Evolutionary conservation across 2,888 invertebrate genomes (phyloP).

Genomic region (Drosophila meridiana): DNA sequence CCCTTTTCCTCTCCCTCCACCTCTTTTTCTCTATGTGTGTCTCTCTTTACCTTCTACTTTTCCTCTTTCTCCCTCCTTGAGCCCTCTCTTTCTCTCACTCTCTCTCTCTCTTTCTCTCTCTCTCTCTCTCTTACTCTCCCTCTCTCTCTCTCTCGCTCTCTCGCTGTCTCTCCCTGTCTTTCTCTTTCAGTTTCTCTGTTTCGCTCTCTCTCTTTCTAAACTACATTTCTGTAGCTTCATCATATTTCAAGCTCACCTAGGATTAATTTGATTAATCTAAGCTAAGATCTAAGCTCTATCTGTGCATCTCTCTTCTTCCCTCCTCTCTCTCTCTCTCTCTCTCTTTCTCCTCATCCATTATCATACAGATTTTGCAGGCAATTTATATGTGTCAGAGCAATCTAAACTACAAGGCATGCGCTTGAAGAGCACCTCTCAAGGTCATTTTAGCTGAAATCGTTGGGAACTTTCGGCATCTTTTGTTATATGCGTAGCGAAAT

Average conservation of each 20-base stretch:
- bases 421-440: constrained; percentile 22
- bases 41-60: no score
- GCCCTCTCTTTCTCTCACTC: background rate
- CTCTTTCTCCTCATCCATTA: background rate
- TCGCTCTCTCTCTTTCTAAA: background rate
- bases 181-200: background rate
- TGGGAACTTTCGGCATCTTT: constrained; percentile 22
- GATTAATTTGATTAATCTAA: background rate
- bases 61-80: background rate
- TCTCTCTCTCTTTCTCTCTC: background rate
- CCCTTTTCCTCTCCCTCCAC: background rate
- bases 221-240: background rate
- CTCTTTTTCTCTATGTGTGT: background rate
- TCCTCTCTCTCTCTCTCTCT: background rate
- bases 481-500: constrained; percentile 11
- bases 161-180: background rate
- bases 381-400: constrained; percentile 5
- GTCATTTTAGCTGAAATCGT: constrained; percentile 19
- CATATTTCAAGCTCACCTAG: background rate
- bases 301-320: background rate
- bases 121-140: background rate
- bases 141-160: background rate
- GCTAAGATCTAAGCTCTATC: background rate
- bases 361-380: background rate
- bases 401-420: background rate